Evolutionary conservation across 2,113 vertebrate species (phyloP).

Genomic region (Proterorhinus semilunaris): DNA sequence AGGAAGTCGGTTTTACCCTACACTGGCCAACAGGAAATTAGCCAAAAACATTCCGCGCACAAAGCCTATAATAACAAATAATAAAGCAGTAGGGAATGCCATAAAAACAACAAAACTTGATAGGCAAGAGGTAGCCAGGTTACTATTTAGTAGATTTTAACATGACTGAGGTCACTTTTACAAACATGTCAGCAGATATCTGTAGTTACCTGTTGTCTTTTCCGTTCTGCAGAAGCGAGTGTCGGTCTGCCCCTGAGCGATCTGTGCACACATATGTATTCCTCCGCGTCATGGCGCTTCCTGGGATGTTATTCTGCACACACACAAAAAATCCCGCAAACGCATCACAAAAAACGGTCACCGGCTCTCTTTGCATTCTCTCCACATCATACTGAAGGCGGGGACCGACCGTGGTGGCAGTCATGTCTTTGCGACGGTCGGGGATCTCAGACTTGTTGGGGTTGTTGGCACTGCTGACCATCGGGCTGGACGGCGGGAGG

Average conservation of each 20-base stretch:
- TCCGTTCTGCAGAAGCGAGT: constrained; percentile 86
- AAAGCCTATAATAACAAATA: too few species aligned
- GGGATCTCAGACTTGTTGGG: constrained; percentile 95
- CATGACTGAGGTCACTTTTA: too few species aligned
- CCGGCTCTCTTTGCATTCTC: not conserved
- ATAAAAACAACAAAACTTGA: too few species aligned
- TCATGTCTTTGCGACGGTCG: constrained; percentile 88
- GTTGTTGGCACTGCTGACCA: constrained; percentile 96
- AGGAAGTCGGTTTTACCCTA: too few species aligned
- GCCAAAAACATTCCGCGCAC: too few species aligned
- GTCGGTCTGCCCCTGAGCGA: constrained; percentile 82
- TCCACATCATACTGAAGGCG: not conserved
- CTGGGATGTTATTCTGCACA: constrained; percentile 86
- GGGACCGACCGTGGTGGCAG: constrained; percentile 82
- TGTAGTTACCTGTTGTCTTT: constrained; percentile 87
- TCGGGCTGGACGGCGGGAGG: constrained; percentile 89
- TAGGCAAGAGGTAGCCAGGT: too few species aligned
- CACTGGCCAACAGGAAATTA: too few species aligned
- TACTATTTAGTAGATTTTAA: too few species aligned
- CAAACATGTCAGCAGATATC: not conserved
- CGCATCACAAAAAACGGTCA: not conserved
- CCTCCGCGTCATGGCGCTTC: constrained; percentile 88
- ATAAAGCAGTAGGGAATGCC: too few species aligned
- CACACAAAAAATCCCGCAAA: constrained; percentile 8
- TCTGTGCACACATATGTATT: constrained; percentile 94